Evolutionary conservation across 1,140 invertebrate species (phyloP).

Genomic region (Drosophila eugracilis): DNA sequence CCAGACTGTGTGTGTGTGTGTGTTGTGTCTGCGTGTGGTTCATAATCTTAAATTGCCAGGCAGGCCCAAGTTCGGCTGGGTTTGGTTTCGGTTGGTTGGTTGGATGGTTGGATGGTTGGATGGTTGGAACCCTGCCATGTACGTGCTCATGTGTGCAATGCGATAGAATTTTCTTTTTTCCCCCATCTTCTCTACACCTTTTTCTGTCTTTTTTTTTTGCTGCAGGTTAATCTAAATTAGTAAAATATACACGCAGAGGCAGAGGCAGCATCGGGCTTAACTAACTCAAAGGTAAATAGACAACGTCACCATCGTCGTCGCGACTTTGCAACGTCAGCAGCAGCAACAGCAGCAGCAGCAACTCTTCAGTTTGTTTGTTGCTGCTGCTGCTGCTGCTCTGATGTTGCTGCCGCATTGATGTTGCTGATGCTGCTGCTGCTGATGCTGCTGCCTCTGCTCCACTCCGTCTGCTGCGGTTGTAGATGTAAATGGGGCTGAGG

Average conservation of each 20-base stretch:
- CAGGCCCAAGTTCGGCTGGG: constrained; percentile 12
- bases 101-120: neutral
- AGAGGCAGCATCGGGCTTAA: constrained; percentile 57
- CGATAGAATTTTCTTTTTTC: constrained; percentile 66
- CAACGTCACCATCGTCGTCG: constrained; percentile 44
- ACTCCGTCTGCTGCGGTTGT: constrained; percentile 39
- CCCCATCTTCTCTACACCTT: neutral
- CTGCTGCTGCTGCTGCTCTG: neutral
- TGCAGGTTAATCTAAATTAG: constrained; percentile 82
- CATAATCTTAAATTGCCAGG: constrained; percentile 80
- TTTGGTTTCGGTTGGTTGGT: constrained; percentile 12
- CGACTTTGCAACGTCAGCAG: constrained; percentile 62
- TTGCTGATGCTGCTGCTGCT: constrained; percentile 11
- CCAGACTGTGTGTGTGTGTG: constrained; percentile 6
- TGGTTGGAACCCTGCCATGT: constrained; percentile 47
- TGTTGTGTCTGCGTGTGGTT: constrained; percentile 76
- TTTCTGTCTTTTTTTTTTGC: constrained; percentile 15
- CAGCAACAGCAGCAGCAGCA: constrained; percentile 74
- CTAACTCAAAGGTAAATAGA: constrained; percentile 78
- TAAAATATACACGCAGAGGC: constrained; percentile 78
- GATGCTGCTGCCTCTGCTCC: neutral
- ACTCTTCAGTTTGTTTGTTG: constrained; percentile 74
- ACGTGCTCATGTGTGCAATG: constrained; percentile 80
- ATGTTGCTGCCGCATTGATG: constrained; percentile 8
- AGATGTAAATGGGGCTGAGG: constrained; percentile 18